Base-by-base conservation (phyloP, 2,888 invertebrate species). In the Tiliacea aurago region DNA sequence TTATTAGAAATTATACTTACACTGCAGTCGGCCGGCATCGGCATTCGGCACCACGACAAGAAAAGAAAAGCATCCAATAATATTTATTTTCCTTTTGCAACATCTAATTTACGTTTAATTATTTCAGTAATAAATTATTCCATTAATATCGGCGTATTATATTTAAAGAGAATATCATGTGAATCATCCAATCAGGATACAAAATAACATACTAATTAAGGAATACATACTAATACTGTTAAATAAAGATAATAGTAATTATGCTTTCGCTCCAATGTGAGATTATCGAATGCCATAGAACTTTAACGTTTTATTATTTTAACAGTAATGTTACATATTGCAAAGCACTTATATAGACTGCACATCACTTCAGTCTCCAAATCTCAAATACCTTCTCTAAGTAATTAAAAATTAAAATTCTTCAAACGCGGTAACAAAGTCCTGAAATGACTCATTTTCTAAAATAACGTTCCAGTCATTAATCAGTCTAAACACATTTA, bases 401-500 rank as follows among this genome's bases (percentile, higher is more conserved):
- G 6, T 28, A 49, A 51, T 41, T 37, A 18, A 9, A 43, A 66
- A 59, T 66, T 56, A 37, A 62, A 71, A 69, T 65, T 55, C 59
- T 33, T 11, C n/a, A 49, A 41, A 49, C 69, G 49, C n/a, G 23
- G 20, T 58, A 37, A 62, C 33, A n/a, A 72, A 55, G 37, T 15
- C 13, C 10, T 23, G 2, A 37, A 61, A 78, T 86, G 81, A 86
- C 69, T 86, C 85, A 86, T 73, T 75, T 74, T 71, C 74, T 71
- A 70, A 80, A 78, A 78, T 63, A 67, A 63, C 70, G 82, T 84
- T 80, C 72, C 83, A 75, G 76, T 67, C 78, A 85, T 79, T 83
- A 84, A 86, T 83, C 87, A 83, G 61, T 49, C 33, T 73, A 81
- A 76, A 83, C 66, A 78, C 73, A 73, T 83, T 83, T 77, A 76